Conservation (phyloP, 2,113 vertebrate species). For the Chloroceryle aenea region DNA sequence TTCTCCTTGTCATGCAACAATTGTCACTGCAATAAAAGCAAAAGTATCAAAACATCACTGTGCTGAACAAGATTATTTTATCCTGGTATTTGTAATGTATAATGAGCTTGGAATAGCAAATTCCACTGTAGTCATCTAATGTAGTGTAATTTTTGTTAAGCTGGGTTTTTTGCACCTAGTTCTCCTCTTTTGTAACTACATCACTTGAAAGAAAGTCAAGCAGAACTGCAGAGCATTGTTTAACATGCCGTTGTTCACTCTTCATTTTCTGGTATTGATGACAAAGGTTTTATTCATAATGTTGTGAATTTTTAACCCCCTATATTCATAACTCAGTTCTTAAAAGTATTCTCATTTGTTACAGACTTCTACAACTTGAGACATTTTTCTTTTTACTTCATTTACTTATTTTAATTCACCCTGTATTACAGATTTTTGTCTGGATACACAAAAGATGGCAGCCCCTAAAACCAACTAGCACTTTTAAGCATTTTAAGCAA, state of each 20-base stretch:
- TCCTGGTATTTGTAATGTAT: background rate
- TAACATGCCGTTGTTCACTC: background rate
- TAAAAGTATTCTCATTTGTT: background rate
- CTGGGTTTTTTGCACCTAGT: background rate
- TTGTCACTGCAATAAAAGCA: background rate
- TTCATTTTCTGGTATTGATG: background rate
- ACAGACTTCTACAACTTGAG: background rate
- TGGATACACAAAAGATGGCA: background rate
- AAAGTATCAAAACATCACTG: background rate
- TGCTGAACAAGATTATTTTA: background rate
- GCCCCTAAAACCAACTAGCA: background rate
- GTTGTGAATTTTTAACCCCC: background rate
- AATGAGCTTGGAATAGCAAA: constrained; percentile 1
- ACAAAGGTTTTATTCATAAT: background rate
- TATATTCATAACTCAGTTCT: background rate
- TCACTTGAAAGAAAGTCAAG: background rate
- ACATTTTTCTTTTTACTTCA: background rate
- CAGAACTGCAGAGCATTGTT: background rate
- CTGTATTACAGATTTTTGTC: background rate
- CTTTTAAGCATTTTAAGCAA: background rate
- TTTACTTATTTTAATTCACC: background rate
- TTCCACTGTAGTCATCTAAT: background rate
- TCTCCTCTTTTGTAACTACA: background rate
- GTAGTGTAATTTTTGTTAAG: background rate
- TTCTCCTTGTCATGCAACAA: background rate